Evolutionary conservation across 2,797 vertebrate species (phyloP).

Genomic region (Coregonus suidteri): DNA sequence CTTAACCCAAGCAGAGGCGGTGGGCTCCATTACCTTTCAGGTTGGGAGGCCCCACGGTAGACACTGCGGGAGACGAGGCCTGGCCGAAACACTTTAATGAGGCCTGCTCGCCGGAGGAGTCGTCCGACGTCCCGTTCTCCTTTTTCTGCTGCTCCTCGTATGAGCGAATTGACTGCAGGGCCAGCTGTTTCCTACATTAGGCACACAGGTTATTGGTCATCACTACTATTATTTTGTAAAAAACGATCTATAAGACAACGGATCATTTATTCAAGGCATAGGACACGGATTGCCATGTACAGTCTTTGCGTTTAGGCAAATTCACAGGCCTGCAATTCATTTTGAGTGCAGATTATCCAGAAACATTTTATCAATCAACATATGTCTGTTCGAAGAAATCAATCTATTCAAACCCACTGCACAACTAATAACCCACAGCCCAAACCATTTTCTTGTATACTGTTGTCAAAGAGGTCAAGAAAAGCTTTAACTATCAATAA

Average conservation of each 20-base stretch:
- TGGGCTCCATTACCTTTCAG: constrained; percentile 83
- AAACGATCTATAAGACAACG: not conserved
- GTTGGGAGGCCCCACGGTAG: constrained; percentile 88
- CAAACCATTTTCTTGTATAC: not conserved
- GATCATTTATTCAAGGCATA: not conserved
- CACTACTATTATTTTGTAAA: constrained; percentile 18
- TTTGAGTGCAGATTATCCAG: not conserved
- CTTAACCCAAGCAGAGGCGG: not conserved
- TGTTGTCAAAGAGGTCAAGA: not conserved
- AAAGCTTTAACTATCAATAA: not conserved
- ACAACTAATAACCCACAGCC: not conserved
- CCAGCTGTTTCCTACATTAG: constrained; percentile 90
- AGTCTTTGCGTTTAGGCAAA: not conserved
- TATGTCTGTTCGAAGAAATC: too few species aligned
- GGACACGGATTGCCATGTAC: not conserved
- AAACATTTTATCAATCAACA: not conserved
- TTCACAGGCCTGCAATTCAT: not conserved
- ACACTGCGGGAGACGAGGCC: constrained; percentile 87
- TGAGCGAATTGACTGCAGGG: constrained; percentile 92
- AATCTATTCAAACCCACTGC: not conserved
- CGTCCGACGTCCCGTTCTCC: constrained; percentile 90
- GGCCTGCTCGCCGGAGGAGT: constrained; percentile 93
- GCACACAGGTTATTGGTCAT: constrained; percentile 37
- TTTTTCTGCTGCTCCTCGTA: constrained; percentile 96
- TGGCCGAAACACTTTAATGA: constrained; percentile 90